Evolutionary conservation across 2,797 vertebrate species (phyloP), one percentile per base, ranked within the genome.

Genomic region (Sus cebifrons): DNA sequence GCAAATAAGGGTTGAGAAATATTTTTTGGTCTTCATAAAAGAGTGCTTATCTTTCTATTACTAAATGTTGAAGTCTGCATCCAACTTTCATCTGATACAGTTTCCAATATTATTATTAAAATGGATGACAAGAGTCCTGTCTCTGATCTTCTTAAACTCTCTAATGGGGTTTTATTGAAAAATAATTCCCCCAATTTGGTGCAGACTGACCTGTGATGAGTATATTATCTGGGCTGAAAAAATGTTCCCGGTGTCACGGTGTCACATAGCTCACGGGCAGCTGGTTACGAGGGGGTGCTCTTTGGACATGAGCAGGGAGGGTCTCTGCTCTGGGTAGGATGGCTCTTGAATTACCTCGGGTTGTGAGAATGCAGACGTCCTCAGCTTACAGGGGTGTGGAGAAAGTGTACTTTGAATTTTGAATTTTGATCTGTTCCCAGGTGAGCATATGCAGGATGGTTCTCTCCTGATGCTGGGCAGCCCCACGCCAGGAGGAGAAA

Each of bases 131-230:
- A 86, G 58, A 67, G 2, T 29, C 10, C 56, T 79, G 15, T 68
- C 29, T 94, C 20, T 79, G 21, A 87, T 64, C 27, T 75, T 92
- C 4, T 29, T 32, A 71, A 95, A 15, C 8, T 77, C 73, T 91
- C 8, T 79, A 60, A n/a, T 64, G 32, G 52, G 52, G 17, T 36
- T 90, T 21, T 75, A 78, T 27, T 58, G 73, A 68, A 94, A 82
- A 94, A 91, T 62, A 84, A 36, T 70, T 86, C 13, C 11, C 11
- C 11, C 15, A 2, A 54, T 60, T 79, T n/a, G 21, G 68, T 17
- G 0, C 29, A 62, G 23, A 49, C n/a, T 89, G 40, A 77, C 56
- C 14, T 65, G n/a, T 86, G 81, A 8, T n/a, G 65, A 73, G n/a
- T 52, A 93, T 56, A 62, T 62, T 81, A 32, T 62, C 70, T 60